A percentile compares a stretch with the other conserved stretches of the same genome.
phyloP scores from a whole-genome alignment of 1,140 invertebrate species.

The Drosophila murphyi region DNA sequence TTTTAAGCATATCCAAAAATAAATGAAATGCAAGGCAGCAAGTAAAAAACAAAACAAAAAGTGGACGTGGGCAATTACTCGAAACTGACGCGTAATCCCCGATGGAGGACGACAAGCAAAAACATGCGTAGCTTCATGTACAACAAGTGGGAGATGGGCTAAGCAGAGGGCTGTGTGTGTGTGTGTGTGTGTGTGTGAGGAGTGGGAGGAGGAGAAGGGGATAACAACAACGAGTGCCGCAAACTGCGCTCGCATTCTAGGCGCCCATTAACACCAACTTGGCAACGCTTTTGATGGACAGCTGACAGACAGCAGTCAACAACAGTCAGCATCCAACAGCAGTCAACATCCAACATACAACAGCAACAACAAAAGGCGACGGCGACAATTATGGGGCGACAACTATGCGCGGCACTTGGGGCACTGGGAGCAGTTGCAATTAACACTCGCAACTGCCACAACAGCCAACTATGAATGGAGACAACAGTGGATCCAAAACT shows the following conservation, averaged over 20 bases:
- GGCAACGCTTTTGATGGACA: constrained; percentile 80
- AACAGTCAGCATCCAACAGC: constrained; percentile 6
- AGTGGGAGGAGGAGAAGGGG: neutral
- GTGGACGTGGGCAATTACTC: constrained; percentile 68
- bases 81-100: constrained; percentile 78
- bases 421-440: constrained; percentile 59
- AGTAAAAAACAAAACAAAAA: neutral
- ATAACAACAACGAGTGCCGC: constrained; percentile 2
- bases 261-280: constrained; percentile 81
- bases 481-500: constrained; percentile 36
- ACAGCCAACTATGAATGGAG: constrained; percentile 68
- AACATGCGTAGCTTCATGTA: constrained; percentile 75
- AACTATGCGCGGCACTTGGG: constrained; percentile 81
- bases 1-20: constrained; percentile 81
- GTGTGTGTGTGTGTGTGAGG: no score
- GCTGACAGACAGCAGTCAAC: constrained; percentile 79
- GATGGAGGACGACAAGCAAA: constrained; percentile 77
- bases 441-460: constrained; percentile 43
- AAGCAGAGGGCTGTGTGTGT: no score
- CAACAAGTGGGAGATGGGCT: constrained; percentile 43
- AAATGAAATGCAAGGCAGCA: constrained; percentile 77
- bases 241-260: constrained; percentile 66
- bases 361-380: constrained; percentile 15
- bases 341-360: no score
- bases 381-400: constrained; percentile 77